Percentiles rank a stretch among this genome's conserved stretches.
Evolutionary conservation across 2,797 vertebrate species (phyloP).

Genomic region (Pangasius djambal): DNA sequence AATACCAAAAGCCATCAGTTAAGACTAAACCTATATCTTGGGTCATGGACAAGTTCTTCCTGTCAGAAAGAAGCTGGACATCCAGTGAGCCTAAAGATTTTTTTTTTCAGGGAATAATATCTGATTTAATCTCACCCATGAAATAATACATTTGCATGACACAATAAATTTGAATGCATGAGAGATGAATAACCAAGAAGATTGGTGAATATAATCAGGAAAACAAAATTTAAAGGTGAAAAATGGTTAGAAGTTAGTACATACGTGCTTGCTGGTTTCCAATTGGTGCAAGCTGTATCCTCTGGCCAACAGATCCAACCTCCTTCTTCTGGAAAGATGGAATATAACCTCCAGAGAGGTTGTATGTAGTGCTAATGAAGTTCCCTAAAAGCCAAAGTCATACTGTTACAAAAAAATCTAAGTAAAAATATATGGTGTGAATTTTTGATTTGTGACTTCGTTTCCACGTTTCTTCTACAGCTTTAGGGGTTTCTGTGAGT

Average conservation of each 20-base stretch:
- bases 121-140: background rate
- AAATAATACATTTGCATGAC: background rate
- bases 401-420: background rate
- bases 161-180: conserved; percentile 47
- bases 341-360: conserved; percentile 75
- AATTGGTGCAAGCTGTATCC: conserved; percentile 88
- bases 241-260: conserved; percentile 46
- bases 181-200: conserved; percentile 51
- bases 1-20: background rate
- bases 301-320: conserved; percentile 89
- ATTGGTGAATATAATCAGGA: conserved; percentile 13
- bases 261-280: conserved; percentile 81
- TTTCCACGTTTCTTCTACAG: background rate
- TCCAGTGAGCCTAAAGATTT: background rate
- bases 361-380: conserved; percentile 80
- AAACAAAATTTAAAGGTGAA: background rate
- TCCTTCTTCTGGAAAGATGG: conserved; percentile 95
- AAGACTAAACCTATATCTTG: background rate
- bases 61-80: background rate
- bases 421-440: background rate
- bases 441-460: background rate
- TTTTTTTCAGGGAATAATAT: background rate
- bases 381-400: conserved; percentile 67
- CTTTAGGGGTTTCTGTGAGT: background rate
- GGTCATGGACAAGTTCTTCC: background rate